Percentiles rank a stretch among this genome's conserved stretches.
phyloP scores from a whole-genome alignment of 2,113 vertebrate genomes.

The Leucoraja erinaceus region DNA sequence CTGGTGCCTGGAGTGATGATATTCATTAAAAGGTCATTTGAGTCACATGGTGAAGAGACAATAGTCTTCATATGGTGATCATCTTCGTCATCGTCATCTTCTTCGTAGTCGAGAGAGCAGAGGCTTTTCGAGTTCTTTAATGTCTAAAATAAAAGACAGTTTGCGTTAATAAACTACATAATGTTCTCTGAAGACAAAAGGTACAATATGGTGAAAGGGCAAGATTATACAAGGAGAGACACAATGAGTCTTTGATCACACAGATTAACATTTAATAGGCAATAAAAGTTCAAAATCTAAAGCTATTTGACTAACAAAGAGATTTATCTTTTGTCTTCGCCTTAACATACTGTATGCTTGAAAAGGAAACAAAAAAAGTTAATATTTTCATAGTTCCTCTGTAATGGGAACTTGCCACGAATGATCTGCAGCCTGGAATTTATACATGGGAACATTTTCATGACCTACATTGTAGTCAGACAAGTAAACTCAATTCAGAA shows the following conservation, averaged over 20 bases:
- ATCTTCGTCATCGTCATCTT: constrained; percentile 41
- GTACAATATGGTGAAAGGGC: neutral
- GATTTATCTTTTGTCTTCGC: neutral
- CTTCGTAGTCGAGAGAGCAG: constrained; percentile 62
- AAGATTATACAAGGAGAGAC: neutral
- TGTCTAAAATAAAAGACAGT: constrained; percentile 54
- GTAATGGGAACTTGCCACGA: neutral
- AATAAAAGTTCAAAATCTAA: neutral
- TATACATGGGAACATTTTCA: neutral
- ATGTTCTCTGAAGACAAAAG: neutral
- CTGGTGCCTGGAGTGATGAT: constrained; percentile 52
- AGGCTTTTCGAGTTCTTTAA: constrained; percentile 69
- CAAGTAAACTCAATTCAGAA: neutral
- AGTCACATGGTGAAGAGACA: constrained; percentile 60
- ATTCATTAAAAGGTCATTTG: constrained; percentile 50
- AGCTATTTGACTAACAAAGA: neutral
- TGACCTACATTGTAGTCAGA: neutral
- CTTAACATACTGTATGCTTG: neutral
- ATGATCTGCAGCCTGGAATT: neutral
- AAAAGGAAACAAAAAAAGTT: neutral
- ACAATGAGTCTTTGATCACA: neutral
- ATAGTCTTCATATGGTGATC: constrained; percentile 56
- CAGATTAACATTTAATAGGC: neutral
- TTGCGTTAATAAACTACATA: neutral
- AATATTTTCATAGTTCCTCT: neutral